Percentiles rank a stretch among this genome's conserved stretches.
Conservation (phyloP, 2,888 invertebrate genomes). For the Euspilapteryx auroguttella region DNA sequence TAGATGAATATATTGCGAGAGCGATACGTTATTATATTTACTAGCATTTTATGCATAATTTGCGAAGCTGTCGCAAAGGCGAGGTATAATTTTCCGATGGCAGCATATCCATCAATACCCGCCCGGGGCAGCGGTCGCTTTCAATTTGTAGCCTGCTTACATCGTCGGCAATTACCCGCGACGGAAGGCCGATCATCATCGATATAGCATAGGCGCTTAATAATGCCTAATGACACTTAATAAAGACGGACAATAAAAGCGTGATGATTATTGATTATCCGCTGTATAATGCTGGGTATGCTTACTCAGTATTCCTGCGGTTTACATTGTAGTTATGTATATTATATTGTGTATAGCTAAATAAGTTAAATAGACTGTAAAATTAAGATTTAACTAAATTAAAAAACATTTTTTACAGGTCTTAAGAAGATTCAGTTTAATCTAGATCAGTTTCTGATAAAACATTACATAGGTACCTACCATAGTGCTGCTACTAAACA, state of each 20-base stretch:
- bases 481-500: too few relatives aligned
- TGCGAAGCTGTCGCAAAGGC: conserved; percentile 58
- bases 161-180: conserved; percentile 51
- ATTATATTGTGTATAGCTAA: too few relatives aligned
- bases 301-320: too few relatives aligned
- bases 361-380: too few relatives aligned
- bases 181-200: conserved; percentile 56
- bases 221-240: conserved; percentile 60
- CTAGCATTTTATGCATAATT: conserved; percentile 60
- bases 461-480: too few relatives aligned
- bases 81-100: conserved; percentile 55
- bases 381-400: too few relatives aligned
- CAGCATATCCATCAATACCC: conserved; percentile 56
- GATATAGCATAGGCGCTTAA: conserved; percentile 46
- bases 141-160: conserved; percentile 58
- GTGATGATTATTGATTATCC: conserved; percentile 45
- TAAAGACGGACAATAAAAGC: conserved; percentile 55
- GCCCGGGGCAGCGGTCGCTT: conserved; percentile 52
- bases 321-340: too few relatives aligned
- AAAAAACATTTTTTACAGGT: too few relatives aligned
- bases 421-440: too few relatives aligned
- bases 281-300: conserved; percentile 21
- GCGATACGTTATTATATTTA: conserved; percentile 52
- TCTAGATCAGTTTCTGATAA: too few relatives aligned
- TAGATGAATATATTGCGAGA: conserved; percentile 47